A percentile compares a stretch with the other conserved stretches of the same genome.
These are phyloP conservation scores for Melanerpes formicivorus DNA, from an alignment of 2,113 vertebrate genomes.

Conservation along the genomic window DNA sequence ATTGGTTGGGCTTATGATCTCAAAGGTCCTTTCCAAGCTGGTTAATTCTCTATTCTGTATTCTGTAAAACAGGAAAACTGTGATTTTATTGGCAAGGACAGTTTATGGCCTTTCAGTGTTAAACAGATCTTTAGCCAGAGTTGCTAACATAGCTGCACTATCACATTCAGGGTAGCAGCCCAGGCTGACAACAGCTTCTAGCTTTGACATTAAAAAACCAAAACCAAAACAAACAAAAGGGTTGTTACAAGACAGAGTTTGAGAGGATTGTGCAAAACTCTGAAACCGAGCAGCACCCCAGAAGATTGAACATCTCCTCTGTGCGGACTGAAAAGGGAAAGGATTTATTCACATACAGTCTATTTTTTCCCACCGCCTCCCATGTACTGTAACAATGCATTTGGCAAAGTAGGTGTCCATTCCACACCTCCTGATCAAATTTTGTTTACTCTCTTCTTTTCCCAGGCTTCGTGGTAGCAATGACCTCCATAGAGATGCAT, in stretches of 20 bases:
- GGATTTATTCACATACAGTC: background rate
- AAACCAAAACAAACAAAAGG: fast-evolving
- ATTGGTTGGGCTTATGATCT: too few species aligned
- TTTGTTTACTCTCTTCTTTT: slow-evolving; percentile 51
- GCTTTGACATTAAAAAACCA: background rate
- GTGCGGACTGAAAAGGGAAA: background rate
- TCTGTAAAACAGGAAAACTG: background rate
- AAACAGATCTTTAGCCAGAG: background rate
- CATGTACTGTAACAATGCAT: slow-evolving; percentile 33
- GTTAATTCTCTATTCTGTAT: too few species aligned
- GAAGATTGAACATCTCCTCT: background rate
- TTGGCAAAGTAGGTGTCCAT: slow-evolving; percentile 47
- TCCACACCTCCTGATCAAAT: slow-evolving; percentile 56
- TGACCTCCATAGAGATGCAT: background rate
- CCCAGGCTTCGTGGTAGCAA: background rate
- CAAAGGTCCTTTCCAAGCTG: too few species aligned
- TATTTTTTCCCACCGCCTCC: slow-evolving; percentile 41
- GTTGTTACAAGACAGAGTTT: background rate
- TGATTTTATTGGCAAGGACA: background rate
- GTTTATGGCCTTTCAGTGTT: background rate
- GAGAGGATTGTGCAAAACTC: background rate
- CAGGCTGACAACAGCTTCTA: background rate
- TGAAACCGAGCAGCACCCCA: background rate
- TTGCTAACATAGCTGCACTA: background rate
- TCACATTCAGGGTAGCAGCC: background rate